Evolutionary conservation across 92 coral and sea anemone genomes (phyloP).

Genomic region (Virgularia gustaviana): DNA sequence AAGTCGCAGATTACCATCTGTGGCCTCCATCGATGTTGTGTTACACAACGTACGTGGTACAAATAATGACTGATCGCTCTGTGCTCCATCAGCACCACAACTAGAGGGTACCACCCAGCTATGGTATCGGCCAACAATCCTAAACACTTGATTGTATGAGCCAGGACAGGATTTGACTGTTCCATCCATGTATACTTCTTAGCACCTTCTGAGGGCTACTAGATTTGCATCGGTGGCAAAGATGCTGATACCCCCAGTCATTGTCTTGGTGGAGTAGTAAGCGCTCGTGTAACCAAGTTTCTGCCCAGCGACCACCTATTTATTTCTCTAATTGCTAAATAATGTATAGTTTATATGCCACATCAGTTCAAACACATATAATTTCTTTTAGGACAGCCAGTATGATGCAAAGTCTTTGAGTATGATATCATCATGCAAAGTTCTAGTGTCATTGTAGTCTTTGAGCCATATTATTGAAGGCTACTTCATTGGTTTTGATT

Average conservation of each 20-base stretch:
- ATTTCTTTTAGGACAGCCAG: too few species aligned
- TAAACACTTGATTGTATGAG: not conserved
- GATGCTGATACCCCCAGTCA: not conserved
- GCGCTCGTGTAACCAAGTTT: not conserved
- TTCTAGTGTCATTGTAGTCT: too few species aligned
- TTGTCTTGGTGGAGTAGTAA: not conserved
- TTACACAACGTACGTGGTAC: not conserved
- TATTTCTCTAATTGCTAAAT: too few species aligned
- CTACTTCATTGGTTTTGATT: too few species aligned
- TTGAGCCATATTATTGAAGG: too few species aligned
- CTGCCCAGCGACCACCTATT: not conserved
- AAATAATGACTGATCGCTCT: not conserved
- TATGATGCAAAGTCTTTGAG: too few species aligned
- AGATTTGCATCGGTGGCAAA: too few species aligned
- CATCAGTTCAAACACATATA: too few species aligned
- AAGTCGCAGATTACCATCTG: not conserved
- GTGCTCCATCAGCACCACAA: not conserved
- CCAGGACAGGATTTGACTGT: not conserved
- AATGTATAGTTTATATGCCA: too few species aligned
- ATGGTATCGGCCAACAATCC: not conserved
- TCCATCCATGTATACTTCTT: conserved; percentile 3
- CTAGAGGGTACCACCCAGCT: not conserved
- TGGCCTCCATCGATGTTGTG: not conserved
- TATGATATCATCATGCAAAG: too few species aligned
- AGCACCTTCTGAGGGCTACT: too few species aligned